phyloP scores from a whole-genome alignment of 1,140 invertebrate genomes.

The Euschistus heros region DNA sequence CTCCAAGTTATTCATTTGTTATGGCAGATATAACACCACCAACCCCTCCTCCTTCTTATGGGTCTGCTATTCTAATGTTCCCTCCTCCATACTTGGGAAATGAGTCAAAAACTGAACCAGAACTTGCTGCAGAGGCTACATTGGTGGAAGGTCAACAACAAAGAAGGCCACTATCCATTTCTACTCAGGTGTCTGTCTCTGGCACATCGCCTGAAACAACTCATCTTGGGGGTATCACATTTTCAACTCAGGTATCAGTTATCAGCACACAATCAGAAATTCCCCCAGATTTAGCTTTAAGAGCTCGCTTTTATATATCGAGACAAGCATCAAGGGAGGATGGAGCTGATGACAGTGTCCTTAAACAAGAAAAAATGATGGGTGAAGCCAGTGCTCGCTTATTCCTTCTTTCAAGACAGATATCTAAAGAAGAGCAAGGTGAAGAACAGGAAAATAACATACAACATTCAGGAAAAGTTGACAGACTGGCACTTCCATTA shows the following conservation, averaged over 20 bases:
- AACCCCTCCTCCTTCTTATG: slow-evolving; percentile 4
- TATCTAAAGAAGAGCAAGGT: no score
- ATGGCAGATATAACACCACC: neutral
- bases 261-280: neutral
- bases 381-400: no score
- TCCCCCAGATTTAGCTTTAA: neutral
- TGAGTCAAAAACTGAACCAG: neutral
- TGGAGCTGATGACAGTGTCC: neutral
- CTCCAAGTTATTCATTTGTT: neutral
- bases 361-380: no score
- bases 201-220: neutral
- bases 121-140: neutral
- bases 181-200: neutral
- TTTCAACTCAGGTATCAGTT: slow-evolving; percentile 3
- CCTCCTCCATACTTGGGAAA: neutral
- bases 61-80: slow-evolving; percentile 2
- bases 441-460: no score
- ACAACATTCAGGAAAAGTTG: no score
- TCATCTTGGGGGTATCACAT: neutral
- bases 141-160: neutral
- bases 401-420: no score
- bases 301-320: neutral
- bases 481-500: no score
- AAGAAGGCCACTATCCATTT: slow-evolving; percentile 1
- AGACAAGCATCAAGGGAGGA: slow-evolving; percentile 5